These are phyloP conservation scores for Salticus scenicus DNA, from an alignment of 2,888 invertebrate genomes.

Conservation along the genomic window DNA sequence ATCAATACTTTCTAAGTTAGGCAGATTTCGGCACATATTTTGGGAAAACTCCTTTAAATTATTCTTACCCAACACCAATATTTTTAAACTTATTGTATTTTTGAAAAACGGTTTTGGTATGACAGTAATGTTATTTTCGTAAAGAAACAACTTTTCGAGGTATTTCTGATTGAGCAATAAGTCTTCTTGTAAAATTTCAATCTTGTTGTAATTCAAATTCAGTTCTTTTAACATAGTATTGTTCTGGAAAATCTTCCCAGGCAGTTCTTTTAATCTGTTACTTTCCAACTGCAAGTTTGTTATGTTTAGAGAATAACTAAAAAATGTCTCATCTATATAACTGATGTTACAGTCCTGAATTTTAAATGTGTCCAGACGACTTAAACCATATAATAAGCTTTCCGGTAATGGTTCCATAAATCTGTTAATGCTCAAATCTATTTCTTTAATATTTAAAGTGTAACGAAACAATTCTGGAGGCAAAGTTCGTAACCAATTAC, in stretches of 20 bases:
- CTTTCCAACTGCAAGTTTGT: constrained; percentile 83
- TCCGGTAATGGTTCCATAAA: constrained; percentile 55
- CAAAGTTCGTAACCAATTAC: constrained; percentile 53
- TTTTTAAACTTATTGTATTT: constrained; percentile 47
- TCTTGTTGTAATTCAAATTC: constrained; percentile 70
- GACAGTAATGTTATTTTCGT: constrained; percentile 52
- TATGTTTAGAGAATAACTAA: constrained; percentile 80
- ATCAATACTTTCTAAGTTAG: constrained; percentile 79
- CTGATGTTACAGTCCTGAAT: constrained; percentile 54
- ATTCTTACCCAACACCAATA: constrained; percentile 49
- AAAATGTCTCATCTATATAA: constrained; percentile 83
- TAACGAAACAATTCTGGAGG: constrained; percentile 62
- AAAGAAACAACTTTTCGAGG: constrained; percentile 54
- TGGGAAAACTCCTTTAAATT: constrained; percentile 42
- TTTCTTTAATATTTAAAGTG: constrained; percentile 72
- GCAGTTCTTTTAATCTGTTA: constrained; percentile 80
- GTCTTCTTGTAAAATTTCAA: constrained; percentile 19
- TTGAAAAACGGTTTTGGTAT: constrained; percentile 52
- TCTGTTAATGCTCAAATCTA: constrained; percentile 80
- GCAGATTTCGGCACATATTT: constrained; percentile 61
- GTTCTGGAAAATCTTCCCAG: constrained; percentile 67
- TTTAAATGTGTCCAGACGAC: constrained; percentile 38
- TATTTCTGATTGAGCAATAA: constrained; percentile 50
- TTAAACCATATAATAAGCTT: constrained; percentile 73
- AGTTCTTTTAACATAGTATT: constrained; percentile 67